Evolutionary conservation across 2,797 vertebrate species (phyloP), one percentile per base, ranked within the genome.

Genomic region (Aplochiton taeniatus): DNA sequence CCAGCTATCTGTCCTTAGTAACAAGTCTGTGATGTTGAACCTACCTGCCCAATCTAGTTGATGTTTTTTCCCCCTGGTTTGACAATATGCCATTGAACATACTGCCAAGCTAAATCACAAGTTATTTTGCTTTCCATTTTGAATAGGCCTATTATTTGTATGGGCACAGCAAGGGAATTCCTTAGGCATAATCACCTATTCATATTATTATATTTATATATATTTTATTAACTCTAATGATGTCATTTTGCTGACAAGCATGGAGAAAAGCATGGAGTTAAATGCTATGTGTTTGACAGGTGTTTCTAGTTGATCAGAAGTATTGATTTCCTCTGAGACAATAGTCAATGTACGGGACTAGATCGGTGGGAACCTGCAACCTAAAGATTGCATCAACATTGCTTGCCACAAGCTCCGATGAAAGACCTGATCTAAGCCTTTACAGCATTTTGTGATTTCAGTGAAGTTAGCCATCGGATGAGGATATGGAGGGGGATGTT

Each of bases 401-500:
- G 31, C 31, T 6, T 31, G 31, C 31, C 31, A 31, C 31, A 31
- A 63, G 63, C 63, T 0, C 59, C 76, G 78, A 77, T 73, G 54
- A 83, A 85, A 78, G 74, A 67, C 56, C 12, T 0, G 3, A 73
- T 67, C 63, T 79, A 76, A 65, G 76, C 63, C 68, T 55, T 61
- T 70, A 69, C 66, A 72, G 77, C 63, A 65, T 78, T 80, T 46
- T 16, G 78, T 73, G 79, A 80, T 60, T 44, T 47, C 67, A 51
- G 9, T 73, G 51, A 60, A 69, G 42, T 56, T 57, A 58, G 17
- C 71, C 81, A 83, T 13, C 82, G 71, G 73, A 83, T 86, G 83
- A 54, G 60, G 31, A 10, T 11, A 13, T 9, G 19, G 19, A 5
- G 19, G 8, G 52, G 2, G 52, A 11, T 73, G 70, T 60, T 49